Evolutionary conservation across 1,140 invertebrate genomes (phyloP).

Genomic region (Physella acuta): DNA sequence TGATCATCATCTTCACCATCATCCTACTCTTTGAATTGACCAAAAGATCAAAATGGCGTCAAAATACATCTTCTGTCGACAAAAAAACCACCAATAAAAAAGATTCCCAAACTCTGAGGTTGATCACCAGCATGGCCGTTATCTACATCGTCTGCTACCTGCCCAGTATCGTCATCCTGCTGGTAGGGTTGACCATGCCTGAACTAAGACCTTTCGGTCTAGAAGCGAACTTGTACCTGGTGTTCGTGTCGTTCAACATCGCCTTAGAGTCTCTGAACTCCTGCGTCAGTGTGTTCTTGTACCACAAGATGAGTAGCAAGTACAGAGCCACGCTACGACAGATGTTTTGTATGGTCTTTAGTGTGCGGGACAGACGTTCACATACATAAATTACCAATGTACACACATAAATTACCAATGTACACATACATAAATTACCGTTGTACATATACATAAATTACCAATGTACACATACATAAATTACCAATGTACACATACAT

Average conservation of each 20-base stretch:
- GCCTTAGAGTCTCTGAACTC: neutral
- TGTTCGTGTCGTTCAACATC: neutral
- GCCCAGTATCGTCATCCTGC: neutral
- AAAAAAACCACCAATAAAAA: neutral
- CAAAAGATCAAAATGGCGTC: neutral
- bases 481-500: too few relatives aligned
- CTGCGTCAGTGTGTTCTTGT: neutral
- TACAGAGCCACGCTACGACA: neutral
- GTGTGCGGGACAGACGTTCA: too few relatives aligned
- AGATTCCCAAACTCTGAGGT: neutral
- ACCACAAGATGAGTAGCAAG: neutral
- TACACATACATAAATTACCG: too few relatives aligned
- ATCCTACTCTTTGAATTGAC: neutral
- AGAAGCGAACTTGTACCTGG: neutral
- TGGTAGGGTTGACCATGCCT: neutral
- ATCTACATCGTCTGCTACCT: neutral
- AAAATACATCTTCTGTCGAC: neutral
- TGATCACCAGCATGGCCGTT: neutral
- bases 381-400: too few relatives aligned
- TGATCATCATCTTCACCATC: neutral
- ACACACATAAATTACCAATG: too few relatives aligned
- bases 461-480: too few relatives aligned
- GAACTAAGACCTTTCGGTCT: neutral
- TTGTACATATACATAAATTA: too few relatives aligned
- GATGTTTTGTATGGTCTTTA: too few relatives aligned